Base-by-base conservation (phyloP, 2,113 vertebrate genomes). In the Plecotus auritus region DNA sequence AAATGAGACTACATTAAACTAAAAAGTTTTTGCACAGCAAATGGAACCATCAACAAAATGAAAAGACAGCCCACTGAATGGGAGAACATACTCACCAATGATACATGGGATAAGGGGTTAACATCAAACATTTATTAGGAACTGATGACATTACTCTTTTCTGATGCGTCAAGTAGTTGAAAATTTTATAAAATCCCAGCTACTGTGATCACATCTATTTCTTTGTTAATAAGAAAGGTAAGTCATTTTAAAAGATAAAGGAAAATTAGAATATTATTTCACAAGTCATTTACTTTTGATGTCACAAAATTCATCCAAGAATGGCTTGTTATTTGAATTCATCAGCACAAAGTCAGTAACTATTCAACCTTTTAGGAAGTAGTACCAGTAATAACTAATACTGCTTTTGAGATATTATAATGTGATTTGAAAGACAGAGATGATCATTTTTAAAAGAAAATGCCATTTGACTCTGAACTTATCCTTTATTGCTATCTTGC, bases 251-350 rank as follows among this genome's bases (percentile, higher is more conserved):
- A 94, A 96, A 91, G 22, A 42, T 76, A 80, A 76, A 20, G 51
- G 76, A 72, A 97, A 96, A 95, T 91, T 82, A 92, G 82, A 74
- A 85, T 91, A 85, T 85, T 97, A 51, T 91, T 95, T 92, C 83
- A 94, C 49, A 86, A 82, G 49, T 70, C 90, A 95, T 97, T 96
- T 95, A 95, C 59, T 96, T 83, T 91, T 91, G 73, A 95, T 86
- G 67, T 90, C 28, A 91, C 59, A 96, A 96, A 95, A 85, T 76
- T 93, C 66, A 82, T 85, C 35, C 7, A 78, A 92, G 61, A 95
- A 92, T 91, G 67, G 32, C 77, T 90, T 92, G 72, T 95, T 97
- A 97, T 81, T 85, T 93, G 42, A 94, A 89, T 88, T 97, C 40
- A 86, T 96, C 67, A 93, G 16, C 61, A 93, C 61, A 73, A 94